These are phyloP conservation scores for Aspiorhynchus laticeps DNA, from an alignment of 2,113 vertebrate species.

Conservation along the genomic window DNA sequence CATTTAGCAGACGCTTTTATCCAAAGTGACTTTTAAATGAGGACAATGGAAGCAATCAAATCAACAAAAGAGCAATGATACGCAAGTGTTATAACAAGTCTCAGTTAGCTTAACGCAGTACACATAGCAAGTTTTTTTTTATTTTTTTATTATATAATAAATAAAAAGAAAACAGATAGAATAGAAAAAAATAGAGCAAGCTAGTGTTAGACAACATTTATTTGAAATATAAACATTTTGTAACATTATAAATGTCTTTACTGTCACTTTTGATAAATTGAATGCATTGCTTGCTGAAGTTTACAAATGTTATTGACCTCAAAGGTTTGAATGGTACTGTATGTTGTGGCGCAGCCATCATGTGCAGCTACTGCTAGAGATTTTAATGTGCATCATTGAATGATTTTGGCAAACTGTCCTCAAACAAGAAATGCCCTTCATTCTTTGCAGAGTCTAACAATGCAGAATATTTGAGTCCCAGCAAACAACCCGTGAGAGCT, in stretches of 20 bases:
- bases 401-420: background rate
- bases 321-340: background rate
- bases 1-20: no score
- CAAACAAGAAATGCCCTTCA: background rate
- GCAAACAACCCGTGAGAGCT: background rate
- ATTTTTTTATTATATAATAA: no score
- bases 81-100: no score
- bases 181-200: no score
- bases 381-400: background rate
- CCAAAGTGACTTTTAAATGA: no score
- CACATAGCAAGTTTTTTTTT: no score
- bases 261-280: background rate
- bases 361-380: background rate
- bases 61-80: no score
- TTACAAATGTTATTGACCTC: background rate
- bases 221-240: background rate
- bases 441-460: background rate
- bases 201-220: background rate
- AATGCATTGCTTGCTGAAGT: no score
- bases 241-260: background rate
- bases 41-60: no score
- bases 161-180: no score
- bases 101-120: no score
- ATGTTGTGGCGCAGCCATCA: background rate
- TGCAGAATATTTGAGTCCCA: background rate